phyloP scores from a whole-genome alignment of 2,888 invertebrate species.

The Synergus gifuensis region DNA sequence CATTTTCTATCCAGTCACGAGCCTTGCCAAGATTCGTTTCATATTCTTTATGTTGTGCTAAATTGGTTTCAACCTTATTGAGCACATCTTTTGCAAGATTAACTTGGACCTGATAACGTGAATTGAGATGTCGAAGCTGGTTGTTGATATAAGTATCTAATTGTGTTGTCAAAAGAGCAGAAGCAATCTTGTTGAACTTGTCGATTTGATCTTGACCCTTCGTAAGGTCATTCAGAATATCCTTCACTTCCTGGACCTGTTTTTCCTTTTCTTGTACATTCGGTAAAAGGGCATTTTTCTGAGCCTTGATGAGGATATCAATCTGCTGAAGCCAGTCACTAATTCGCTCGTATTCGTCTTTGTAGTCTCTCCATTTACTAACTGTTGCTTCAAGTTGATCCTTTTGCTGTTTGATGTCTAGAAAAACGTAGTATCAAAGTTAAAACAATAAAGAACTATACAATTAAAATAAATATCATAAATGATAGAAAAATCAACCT shows the following conservation, averaged over 20 bases:
- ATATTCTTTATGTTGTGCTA: slow-evolving; percentile 91
- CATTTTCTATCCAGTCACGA: slow-evolving; percentile 91
- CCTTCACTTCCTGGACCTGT: slow-evolving; percentile 90
- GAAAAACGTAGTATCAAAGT: slow-evolving; percentile 44
- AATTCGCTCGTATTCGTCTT: slow-evolving; percentile 93
- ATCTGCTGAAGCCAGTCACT: slow-evolving; percentile 96
- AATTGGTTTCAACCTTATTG: slow-evolving; percentile 93
- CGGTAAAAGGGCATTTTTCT: slow-evolving; percentile 90
- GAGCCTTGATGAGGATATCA: slow-evolving; percentile 93
- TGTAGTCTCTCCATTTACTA: slow-evolving; percentile 92
- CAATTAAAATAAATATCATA: not conserved
- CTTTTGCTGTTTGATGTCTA: slow-evolving; percentile 90
- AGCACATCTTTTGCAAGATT: slow-evolving; percentile 93
- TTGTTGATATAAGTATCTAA: slow-evolving; percentile 93
- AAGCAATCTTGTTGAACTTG: slow-evolving; percentile 88
- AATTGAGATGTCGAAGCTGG: slow-evolving; percentile 91
- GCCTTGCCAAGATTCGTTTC: slow-evolving; percentile 87
- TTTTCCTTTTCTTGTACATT: slow-evolving; percentile 90
- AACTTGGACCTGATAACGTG: slow-evolving; percentile 92
- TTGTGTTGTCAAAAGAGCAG: slow-evolving; percentile 88
- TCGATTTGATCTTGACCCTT: slow-evolving; percentile 91
- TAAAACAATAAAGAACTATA: not conserved
- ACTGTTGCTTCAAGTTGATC: slow-evolving; percentile 90
- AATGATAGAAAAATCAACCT: not conserved
- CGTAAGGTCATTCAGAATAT: slow-evolving; percentile 85